Evolutionary conservation across 2,888 invertebrate species (phyloP).

Genomic region (Pachymerium ferrugineum): DNA sequence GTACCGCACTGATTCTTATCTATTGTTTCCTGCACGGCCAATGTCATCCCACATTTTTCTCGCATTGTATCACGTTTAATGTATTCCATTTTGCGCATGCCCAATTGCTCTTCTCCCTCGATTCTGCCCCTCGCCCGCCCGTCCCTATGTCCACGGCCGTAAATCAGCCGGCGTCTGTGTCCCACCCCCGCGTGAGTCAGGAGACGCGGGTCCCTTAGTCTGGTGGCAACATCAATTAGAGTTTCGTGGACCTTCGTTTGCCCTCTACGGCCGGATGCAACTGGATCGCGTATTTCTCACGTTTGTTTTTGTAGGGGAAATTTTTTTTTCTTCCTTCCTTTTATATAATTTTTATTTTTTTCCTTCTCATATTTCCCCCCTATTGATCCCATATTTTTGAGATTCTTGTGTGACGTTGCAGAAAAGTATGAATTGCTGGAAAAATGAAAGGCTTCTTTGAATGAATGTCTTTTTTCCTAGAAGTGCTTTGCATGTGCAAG

Average conservation of each 20-base stretch:
- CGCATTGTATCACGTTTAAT: constrained; percentile 21
- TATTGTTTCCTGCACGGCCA: background rate
- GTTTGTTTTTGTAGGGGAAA: background rate
- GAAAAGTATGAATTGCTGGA: background rate
- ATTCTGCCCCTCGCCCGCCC: background rate
- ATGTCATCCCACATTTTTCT: background rate
- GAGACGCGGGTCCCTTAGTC: constrained; percentile 15
- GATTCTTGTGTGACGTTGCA: background rate
- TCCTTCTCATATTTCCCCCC: background rate
- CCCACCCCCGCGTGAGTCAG: background rate
- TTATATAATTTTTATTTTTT: no score
- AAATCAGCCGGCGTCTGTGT: background rate
- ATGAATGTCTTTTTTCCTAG: background rate
- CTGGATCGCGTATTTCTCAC: background rate
- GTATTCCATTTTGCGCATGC: constrained; percentile 6
- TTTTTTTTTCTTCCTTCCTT: background rate
- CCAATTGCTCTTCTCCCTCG: background rate
- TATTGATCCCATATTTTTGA: background rate
- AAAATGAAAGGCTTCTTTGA: background rate
- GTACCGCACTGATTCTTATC: background rate
- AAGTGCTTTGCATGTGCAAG: background rate
- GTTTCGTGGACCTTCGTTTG: constrained; percentile 8
- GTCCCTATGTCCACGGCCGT: constrained; percentile 11
- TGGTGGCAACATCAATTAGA: constrained; percentile 6
- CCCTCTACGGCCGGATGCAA: background rate